A percentile compares a stretch with the other conserved stretches of the same genome.
These are phyloP conservation scores for Dasypolia templi DNA, from an alignment of 2,888 invertebrate genomes.

Conservation along the genomic window DNA sequence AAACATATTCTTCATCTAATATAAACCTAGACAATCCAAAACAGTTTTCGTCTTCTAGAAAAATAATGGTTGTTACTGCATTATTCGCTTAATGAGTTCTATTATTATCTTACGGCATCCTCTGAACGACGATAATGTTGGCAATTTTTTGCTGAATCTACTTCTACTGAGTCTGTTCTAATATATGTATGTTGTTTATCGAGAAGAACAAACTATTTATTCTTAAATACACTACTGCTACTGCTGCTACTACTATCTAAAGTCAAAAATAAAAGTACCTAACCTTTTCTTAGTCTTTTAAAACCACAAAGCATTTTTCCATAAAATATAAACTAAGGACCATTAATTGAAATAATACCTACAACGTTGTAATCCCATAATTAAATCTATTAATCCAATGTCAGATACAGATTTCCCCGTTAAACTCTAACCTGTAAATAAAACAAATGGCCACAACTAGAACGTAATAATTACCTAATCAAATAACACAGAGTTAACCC, in stretches of 20 bases:
- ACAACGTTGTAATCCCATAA: slow-evolving; percentile 9
- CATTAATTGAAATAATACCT: not conserved
- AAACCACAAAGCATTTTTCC: not conserved
- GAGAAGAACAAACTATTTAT: not conserved
- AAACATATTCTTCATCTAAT: not conserved
- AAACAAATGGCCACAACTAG: slow-evolving; percentile 29
- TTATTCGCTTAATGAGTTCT: not conserved
- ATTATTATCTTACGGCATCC: not conserved
- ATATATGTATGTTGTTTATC: no score
- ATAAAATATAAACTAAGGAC: not conserved
- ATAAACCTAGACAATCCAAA: not conserved
- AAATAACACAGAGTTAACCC: not conserved
- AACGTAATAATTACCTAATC: slow-evolving; percentile 26
- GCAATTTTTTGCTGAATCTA: slow-evolving; percentile 17
- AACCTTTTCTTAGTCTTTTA: not conserved
- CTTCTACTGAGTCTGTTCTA: no score
- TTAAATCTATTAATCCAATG: not conserved
- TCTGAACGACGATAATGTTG: not conserved
- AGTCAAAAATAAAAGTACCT: no score
- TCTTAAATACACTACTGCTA: not conserved
- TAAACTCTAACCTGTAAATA: slow-evolving; percentile 42
- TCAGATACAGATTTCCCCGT: slow-evolving; percentile 20
- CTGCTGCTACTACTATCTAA: not conserved
- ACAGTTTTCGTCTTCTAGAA: no score
- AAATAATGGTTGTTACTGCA: not conserved